A percentile compares a stretch with the other conserved stretches of the same genome.
These are phyloP conservation scores for Calliphora vicina DNA, from an alignment of 1,140 invertebrate species.

Conservation along the genomic window DNA sequence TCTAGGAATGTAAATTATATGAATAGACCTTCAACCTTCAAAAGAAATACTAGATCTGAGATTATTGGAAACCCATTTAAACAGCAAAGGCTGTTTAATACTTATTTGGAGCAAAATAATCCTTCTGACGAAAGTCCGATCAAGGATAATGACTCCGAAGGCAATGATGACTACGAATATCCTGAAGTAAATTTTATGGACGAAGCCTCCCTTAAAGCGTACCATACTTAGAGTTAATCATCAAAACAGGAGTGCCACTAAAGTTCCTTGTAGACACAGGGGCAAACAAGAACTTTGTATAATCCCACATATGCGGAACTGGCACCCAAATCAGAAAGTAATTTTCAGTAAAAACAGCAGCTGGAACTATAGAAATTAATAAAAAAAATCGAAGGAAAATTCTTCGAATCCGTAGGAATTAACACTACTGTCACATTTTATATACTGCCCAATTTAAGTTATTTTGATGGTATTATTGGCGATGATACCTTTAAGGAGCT, in stretches of 20 bases:
- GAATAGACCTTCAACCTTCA: background rate
- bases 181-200: background rate
- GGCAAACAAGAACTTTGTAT: background rate
- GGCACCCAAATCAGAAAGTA: too few species aligned
- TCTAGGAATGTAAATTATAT: background rate
- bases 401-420: background rate
- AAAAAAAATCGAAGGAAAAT: background rate
- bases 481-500: background rate
- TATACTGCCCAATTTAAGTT: background rate
- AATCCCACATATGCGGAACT: too few species aligned
- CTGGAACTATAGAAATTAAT: background rate
- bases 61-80: constrained; percentile 66
- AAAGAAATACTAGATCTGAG: background rate
- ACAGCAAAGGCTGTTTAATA: background rate
- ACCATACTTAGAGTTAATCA: background rate
- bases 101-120: constrained; percentile 23
- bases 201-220: background rate
- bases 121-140: too few species aligned
- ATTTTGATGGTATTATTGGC: background rate
- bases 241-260: too few species aligned
- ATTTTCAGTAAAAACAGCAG: background rate
- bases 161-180: too few species aligned
- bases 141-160: too few species aligned
- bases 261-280: background rate
- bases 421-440: background rate